phyloP scores from a whole-genome alignment of 2,888 invertebrate species.

The Melanostoma mellinum region DNA sequence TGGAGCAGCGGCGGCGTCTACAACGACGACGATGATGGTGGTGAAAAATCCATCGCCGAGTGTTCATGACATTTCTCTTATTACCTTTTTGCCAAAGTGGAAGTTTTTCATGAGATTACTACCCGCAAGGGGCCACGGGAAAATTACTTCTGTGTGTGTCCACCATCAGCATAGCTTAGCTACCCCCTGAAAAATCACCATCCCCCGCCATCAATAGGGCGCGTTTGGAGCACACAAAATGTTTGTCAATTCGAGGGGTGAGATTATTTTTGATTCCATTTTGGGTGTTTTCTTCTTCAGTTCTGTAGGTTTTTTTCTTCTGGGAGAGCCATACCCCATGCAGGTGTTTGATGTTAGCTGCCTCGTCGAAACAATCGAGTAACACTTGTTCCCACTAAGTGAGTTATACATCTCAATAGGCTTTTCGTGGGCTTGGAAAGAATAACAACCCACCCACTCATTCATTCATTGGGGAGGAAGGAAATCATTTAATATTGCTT shows the following conservation, averaged over 20 bases:
- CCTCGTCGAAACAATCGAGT: slow-evolving; percentile 61
- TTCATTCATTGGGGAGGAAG: slow-evolving; percentile 17
- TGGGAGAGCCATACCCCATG: slow-evolving; percentile 1
- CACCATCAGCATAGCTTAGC: slow-evolving; percentile 10
- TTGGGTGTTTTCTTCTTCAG: slow-evolving; percentile 4
- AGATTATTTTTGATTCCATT: slow-evolving; percentile 57
- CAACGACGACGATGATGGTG: slow-evolving; percentile 36
- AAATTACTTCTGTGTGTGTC: slow-evolving; percentile 69
- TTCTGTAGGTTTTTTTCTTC: neutral
- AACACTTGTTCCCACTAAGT: slow-evolving; percentile 62
- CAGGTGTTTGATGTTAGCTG: slow-evolving; percentile 67
- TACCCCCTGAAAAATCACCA: slow-evolving; percentile 25
- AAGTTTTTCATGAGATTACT: slow-evolving; percentile 72
- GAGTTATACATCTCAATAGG: slow-evolving; percentile 68
- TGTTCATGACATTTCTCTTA: slow-evolving; percentile 73
- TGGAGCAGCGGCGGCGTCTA: slow-evolving; percentile 12
- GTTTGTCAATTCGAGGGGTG: slow-evolving; percentile 63
- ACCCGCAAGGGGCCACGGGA: slow-evolving; percentile 67
- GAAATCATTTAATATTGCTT: slow-evolving; percentile 67
- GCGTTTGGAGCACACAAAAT: slow-evolving; percentile 55
- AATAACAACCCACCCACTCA: slow-evolving; percentile 52
- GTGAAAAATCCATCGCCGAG: slow-evolving; percentile 73
- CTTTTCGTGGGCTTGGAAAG: slow-evolving; percentile 46
- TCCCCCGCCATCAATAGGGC: neutral
- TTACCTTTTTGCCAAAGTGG: slow-evolving; percentile 73